Evolutionary conservation across 2,888 invertebrate genomes (phyloP).

Genomic region (Aelia acuminata): DNA sequence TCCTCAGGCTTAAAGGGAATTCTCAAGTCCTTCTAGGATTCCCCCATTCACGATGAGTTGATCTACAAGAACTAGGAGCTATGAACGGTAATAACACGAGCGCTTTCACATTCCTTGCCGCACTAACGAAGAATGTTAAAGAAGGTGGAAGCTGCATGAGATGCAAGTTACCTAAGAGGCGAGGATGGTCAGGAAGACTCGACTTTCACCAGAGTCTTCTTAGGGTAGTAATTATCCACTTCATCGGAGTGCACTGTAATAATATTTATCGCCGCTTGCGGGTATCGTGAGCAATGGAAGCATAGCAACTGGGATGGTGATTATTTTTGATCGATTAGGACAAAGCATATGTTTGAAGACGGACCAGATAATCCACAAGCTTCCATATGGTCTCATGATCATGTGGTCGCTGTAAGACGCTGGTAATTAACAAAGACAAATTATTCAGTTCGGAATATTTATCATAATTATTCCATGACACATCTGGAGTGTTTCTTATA

Average conservation of each 20-base stretch:
- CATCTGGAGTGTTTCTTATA: not conserved
- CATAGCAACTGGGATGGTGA: not conserved
- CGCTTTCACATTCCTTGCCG: constrained; percentile 35
- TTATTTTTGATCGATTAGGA: not conserved
- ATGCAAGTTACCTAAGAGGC: constrained; percentile 14
- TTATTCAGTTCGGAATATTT: not conserved
- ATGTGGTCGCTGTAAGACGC: not conserved
- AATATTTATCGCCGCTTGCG: not conserved
- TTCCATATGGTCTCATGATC: not conserved
- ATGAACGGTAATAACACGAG: not conserved
- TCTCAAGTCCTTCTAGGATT: not conserved
- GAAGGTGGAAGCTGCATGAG: constrained; percentile 41
- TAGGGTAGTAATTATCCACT: not conserved
- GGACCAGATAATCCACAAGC: not conserved
- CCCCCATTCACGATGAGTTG: not conserved
- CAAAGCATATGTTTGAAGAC: not conserved
- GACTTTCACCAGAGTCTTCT: constrained; percentile 22
- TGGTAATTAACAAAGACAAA: not conserved
- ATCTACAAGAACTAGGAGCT: not conserved
- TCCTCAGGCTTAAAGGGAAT: not conserved
- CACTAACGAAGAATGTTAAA: constrained; percentile 4
- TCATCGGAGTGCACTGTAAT: not conserved
- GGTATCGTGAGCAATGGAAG: not conserved
- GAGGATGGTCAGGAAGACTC: not conserved
- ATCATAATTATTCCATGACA: not conserved